Evolutionary conservation across 2,113 vertebrate species (phyloP), one percentile per base, ranked within the genome.

Genomic region (Stercorarius parasiticus): DNA sequence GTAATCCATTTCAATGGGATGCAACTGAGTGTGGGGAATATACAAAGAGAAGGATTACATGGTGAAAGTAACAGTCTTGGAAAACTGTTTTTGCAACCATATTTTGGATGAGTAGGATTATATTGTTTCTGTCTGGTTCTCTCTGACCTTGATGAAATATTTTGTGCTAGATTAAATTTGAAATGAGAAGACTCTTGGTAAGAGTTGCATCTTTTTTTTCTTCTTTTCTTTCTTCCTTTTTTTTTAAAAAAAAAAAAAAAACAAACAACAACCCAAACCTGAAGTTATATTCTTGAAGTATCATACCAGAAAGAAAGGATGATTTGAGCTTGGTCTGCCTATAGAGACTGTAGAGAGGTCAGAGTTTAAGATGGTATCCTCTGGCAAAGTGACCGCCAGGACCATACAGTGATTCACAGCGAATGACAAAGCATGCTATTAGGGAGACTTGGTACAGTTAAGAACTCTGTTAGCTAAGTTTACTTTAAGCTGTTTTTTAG

Each of bases 141-240:
- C 13, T 87, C 43, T 64, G 38, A 76, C 9, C 7, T 23, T 58
- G 66, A 25, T 23, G 40, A 91, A 70, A 55, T 64, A 11, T 82
- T 66, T 96, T 85, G 65, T 7, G 3, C n/a, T 29, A 40, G 34
- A 23, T 81, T 34, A 82, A 89, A 80, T 52, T 12, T 52, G 36
- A 77, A 84, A 78, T 56, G 34, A 86, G 36, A 59, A 66, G n/a
- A 34, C 8, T 53, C 14, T 36, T 74, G 15, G 5, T 55, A 36
- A 26, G 26, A 47, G n/a, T 82, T 36, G 2, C 3, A 13, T 59
- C 3, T 6, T 32, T 45, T 43, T 58, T 42, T 16, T 13, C 7
- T 13, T 2, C 15, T 6, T 11, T 2, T 30, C 2, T 16, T 17
- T 27, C 9, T 42, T 23, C 3, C 10, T 4, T 21, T 50, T 6